phyloP scores from a whole-genome alignment of 2,797 vertebrate species.

The Amniataba percoides region DNA sequence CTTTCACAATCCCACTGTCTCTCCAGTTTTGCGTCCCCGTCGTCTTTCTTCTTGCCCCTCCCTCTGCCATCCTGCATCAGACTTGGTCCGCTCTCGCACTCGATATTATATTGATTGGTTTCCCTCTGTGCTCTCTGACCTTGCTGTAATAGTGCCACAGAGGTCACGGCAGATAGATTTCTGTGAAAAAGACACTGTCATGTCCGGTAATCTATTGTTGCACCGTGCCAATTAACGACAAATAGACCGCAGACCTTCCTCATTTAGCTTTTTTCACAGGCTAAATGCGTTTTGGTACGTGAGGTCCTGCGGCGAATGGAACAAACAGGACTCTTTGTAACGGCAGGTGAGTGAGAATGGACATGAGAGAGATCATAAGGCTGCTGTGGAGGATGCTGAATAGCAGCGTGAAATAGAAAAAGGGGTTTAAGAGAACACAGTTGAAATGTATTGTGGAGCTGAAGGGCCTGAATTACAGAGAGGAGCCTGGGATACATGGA shows the following conservation, averaged over 20 bases:
- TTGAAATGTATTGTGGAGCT: constrained; percentile 52
- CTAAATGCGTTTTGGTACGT: constrained; percentile 44
- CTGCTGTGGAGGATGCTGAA: constrained; percentile 39
- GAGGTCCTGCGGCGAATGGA: constrained; percentile 15
- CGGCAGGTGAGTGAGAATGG: constrained; percentile 24
- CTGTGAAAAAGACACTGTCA: constrained; percentile 81
- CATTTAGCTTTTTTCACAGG: constrained; percentile 51
- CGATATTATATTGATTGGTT: constrained; percentile 82
- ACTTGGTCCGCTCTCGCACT: constrained; percentile 61
- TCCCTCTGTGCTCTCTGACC: constrained; percentile 83
- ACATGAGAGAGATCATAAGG: constrained; percentile 42
- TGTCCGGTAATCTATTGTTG: constrained; percentile 83
- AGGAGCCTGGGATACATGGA: constrained; percentile 15
- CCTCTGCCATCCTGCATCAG: constrained; percentile 46
- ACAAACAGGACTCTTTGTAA: constrained; percentile 32
- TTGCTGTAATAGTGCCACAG: constrained; percentile 81
- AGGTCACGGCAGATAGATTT: constrained; percentile 82
- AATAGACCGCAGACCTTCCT: constrained; percentile 61
- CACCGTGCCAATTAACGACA: constrained; percentile 79
- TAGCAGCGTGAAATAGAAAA: constrained; percentile 51
- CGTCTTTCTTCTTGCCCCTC: constrained; percentile 34
- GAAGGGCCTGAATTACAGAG: constrained; percentile 54
- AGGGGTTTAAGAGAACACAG: constrained; percentile 36
- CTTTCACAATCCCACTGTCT: constrained; percentile 26
- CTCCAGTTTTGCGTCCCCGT: constrained; percentile 19